Conservation (phyloP, 2,113 vertebrate genomes). For the Megaptera novaeangliae region DNA sequence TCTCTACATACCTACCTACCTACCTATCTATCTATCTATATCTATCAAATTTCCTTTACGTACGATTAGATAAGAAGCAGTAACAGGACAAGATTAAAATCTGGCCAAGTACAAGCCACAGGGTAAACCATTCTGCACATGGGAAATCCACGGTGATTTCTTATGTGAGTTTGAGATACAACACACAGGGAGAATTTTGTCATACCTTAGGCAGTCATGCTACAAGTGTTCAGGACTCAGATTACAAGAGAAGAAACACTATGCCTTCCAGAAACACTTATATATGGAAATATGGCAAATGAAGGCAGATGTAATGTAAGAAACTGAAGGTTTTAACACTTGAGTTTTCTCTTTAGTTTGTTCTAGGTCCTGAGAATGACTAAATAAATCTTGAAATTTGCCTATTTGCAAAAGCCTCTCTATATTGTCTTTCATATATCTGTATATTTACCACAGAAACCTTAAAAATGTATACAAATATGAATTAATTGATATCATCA, state of each 20-base stretch:
- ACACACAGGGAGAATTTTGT: neutral
- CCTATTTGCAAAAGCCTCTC: neutral
- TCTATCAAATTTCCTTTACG: neutral
- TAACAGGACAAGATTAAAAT: neutral
- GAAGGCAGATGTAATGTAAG: neutral
- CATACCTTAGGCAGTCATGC: neutral
- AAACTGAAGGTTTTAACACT: neutral
- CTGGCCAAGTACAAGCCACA: neutral
- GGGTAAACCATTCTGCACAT: neutral
- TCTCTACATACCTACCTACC: neutral
- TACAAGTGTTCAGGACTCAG: neutral
- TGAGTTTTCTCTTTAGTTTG: neutral
- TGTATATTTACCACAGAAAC: neutral
- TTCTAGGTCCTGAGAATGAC: neutral
- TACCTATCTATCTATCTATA: neutral
- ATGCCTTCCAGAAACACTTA: neutral
- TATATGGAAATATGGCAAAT: neutral
- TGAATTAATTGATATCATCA: neutral
- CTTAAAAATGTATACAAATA: neutral
- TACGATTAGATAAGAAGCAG: neutral
- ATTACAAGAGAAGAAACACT: neutral
- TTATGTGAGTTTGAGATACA: neutral
- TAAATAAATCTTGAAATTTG: neutral
- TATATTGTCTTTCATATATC: neutral
- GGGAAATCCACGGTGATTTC: neutral